Evolutionary conservation across 2,113 vertebrate species (phyloP).

Genomic region (Desmodus rotundus): DNA sequence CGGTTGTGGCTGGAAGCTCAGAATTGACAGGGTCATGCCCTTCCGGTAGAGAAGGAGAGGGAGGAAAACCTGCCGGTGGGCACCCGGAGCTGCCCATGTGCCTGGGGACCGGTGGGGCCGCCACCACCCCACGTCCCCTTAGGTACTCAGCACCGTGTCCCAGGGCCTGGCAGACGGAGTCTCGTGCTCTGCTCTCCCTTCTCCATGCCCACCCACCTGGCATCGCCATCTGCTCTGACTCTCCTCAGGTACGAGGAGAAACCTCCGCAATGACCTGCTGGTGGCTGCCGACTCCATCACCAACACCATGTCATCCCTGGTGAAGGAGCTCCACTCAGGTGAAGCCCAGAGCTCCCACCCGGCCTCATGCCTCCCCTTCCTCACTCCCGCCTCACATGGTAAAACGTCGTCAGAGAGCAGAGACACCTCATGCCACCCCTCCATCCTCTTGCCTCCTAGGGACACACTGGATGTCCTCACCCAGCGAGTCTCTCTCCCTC

Average conservation of each 20-base stretch:
- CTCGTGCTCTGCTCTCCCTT: rapidly evolving
- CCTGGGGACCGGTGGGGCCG: neutral
- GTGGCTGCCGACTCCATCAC: slow-evolving; percentile 97
- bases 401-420: neutral
- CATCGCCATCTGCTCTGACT: slow-evolving; percentile 64
- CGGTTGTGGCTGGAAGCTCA: neutral
- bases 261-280: slow-evolving; percentile 94
- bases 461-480: neutral
- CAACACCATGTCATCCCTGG: slow-evolving; percentile 95
- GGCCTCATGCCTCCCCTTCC: rapidly evolving
- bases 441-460: slow-evolving; percentile 14
- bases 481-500: neutral
- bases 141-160: neutral
- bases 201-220: neutral
- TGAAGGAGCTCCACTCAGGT: slow-evolving; percentile 98
- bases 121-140: rapidly evolving
- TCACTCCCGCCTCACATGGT: rapidly evolving
- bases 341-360: slow-evolving; percentile 43
- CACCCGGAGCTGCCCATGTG: neutral
- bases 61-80: neutral
- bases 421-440: rapidly evolving
- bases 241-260: slow-evolving; percentile 89
- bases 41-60: neutral
- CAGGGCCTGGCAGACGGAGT: neutral
- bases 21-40: neutral